Evolutionary conservation across 1,140 invertebrate genomes (phyloP), one percentile per base, ranked within the genome.

Genomic region (Bombus sylvicola): DNA sequence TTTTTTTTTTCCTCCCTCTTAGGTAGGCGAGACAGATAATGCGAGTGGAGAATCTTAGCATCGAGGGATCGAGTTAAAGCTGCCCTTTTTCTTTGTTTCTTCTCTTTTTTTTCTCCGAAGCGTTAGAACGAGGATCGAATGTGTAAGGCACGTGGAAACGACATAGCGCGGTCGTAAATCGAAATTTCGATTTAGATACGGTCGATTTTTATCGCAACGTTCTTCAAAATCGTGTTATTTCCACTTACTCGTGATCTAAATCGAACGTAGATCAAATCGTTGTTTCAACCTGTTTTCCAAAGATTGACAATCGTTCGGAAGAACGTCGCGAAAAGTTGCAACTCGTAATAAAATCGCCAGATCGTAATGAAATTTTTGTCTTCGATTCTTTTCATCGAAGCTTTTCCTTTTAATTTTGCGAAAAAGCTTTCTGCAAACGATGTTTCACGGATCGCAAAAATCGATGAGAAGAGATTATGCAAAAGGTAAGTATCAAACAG

Each of bases 71-170:
- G 4, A 62, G 59, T 4, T 62, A 9, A 8, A 53, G 18, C 47
- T 53, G 18, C 8, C 1, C 47, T 22, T 53, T 53, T 8, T 22
- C 47, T 53, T 22, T 22, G 12, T 62, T n/a, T 13, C 12, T 62
- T 28, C 28, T 62, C 12, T 4, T 62, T n/a, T 1, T 0, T 28
- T 0, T 0, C 28, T 4, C 0, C 28, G 22, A n/a, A 13, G 10
- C 47, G 18, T 53, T 22, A 53, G 47, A 53, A 53, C 47, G 47
- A 53, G 5, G 47, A 53, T 53, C 47, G 18, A 53, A 53, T 0
- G 47, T 22, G 18, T 22, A 53, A 18, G 47, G 18, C 47, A 53
- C 12, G 25, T 28, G 57, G 57, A 28, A n/a, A 62, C 59, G 12
- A 62, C 12, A 10, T 62, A 13, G 28, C 25, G 10, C 10, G 4